Conservation (phyloP, 2,797 vertebrate genomes). For the Morus bassanus region DNA sequence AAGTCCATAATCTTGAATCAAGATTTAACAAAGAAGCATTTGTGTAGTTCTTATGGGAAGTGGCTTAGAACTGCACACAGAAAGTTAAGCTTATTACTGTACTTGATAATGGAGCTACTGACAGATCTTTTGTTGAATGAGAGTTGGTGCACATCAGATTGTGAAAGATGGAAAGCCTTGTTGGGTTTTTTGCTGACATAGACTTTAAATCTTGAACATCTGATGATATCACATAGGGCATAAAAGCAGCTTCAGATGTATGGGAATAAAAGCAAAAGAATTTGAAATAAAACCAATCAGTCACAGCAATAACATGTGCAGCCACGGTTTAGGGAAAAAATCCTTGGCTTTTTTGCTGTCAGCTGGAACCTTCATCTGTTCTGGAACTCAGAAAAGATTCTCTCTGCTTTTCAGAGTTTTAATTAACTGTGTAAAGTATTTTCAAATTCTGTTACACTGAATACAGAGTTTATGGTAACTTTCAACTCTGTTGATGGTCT, state of each 20-base stretch:
- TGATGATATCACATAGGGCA: background rate
- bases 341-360: background rate
- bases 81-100: slow-evolving; percentile 52
- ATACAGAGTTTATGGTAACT: background rate
- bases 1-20: slow-evolving; percentile 14
- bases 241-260: slow-evolving; percentile 23
- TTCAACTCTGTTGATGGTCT: background rate
- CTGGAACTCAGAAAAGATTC: background rate
- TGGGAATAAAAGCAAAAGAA: slow-evolving; percentile 15
- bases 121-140: slow-evolving; percentile 32
- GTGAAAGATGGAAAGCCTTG: slow-evolving; percentile 1
- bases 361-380: background rate
- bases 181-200: background rate
- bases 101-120: slow-evolving; percentile 40
- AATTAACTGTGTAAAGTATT: background rate
- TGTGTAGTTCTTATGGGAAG: slow-evolving; percentile 40
- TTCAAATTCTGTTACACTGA: background rate
- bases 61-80: slow-evolving; percentile 29
- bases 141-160: background rate
- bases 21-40: slow-evolving; percentile 27
- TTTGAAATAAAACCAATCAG: slow-evolving; percentile 7
- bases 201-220: slow-evolving; percentile 4
- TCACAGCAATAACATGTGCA: background rate
- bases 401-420: background rate
- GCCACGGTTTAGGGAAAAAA: background rate